Evolutionary conservation across 2,888 invertebrate species (phyloP).

Genomic region (Conchocele bisecta): DNA sequence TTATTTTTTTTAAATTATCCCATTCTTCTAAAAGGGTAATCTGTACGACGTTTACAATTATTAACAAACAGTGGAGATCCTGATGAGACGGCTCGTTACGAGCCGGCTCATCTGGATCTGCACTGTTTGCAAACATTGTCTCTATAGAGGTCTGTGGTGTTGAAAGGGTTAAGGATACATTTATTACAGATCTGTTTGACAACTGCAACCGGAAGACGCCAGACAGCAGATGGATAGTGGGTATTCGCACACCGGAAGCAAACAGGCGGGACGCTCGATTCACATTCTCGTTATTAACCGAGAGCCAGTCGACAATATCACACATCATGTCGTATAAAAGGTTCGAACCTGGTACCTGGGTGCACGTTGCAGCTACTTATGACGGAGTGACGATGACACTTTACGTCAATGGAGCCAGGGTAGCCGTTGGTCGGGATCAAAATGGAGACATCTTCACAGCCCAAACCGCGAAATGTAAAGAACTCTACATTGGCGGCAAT

Average conservation of each 20-base stretch:
- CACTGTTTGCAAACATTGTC: too few relatives aligned
- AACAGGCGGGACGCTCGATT: constrained; percentile 57
- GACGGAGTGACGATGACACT: constrained; percentile 65
- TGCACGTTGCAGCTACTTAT: constrained; percentile 71
- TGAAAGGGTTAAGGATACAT: too few relatives aligned
- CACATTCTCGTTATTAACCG: constrained; percentile 66
- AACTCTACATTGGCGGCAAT: constrained; percentile 70
- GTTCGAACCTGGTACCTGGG: constrained; percentile 68
- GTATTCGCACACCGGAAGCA: constrained; percentile 53
- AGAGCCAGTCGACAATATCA: constrained; percentile 49
- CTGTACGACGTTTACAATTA: too few relatives aligned
- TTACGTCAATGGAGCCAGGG: constrained; percentile 71
- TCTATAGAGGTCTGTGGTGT: too few relatives aligned
- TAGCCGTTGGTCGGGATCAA: constrained; percentile 61
- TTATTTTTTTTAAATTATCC: too few relatives aligned
- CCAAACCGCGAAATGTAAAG: constrained; percentile 58
- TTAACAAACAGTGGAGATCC: too few relatives aligned
- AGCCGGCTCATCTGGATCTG: too few relatives aligned
- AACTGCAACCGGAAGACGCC: constrained; percentile 50
- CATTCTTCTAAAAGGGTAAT: too few relatives aligned
- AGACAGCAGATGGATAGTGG: constrained; percentile 64
- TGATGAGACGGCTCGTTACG: too few relatives aligned
- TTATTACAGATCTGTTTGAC: constrained; percentile 66
- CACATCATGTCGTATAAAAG: constrained; percentile 54
- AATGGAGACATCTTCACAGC: constrained; percentile 62